Evolutionary conservation across 92 coral and sea anemone species (phyloP).

Genomic region (Parazoanthus darwini): DNA sequence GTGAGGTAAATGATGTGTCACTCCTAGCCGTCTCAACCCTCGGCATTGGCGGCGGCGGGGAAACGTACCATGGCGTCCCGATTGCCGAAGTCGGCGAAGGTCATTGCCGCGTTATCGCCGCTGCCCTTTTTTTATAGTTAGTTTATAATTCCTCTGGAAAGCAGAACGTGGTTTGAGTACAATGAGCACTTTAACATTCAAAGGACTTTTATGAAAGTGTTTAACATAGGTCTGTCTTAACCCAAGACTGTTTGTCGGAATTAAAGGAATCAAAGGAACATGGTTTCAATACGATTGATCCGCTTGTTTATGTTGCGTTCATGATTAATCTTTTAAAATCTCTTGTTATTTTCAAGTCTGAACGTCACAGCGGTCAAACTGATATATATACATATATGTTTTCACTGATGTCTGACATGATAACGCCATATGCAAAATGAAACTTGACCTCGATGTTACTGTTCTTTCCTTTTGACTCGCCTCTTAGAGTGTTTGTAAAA

Average conservation of each 20-base stretch:
- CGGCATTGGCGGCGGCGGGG: no score
- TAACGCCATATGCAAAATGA: not conserved
- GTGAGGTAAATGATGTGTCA: no score
- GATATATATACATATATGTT: no score
- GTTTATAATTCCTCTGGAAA: not conserved
- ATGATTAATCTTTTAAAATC: not conserved
- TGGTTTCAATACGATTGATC: no score
- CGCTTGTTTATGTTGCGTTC: no score
- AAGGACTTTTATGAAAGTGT: not conserved
- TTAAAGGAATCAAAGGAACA: no score
- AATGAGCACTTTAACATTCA: not conserved
- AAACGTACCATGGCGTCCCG: no score
- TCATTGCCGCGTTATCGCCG: not conserved
- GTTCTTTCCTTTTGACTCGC: constrained; percentile 1
- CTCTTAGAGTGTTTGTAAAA: not conserved
- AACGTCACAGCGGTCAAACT: not conserved
- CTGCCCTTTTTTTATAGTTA: not conserved
- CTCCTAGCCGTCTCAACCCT: no score
- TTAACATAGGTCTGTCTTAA: not conserved
- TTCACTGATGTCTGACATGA: not conserved
- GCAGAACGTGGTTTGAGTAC: not conserved
- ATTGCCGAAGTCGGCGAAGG: no score
- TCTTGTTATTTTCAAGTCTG: not conserved
- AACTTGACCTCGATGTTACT: not conserved
- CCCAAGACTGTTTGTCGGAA: not conserved